Evolutionary conservation across 2,113 vertebrate species (phyloP).

Genomic region (Numenius arquata): DNA sequence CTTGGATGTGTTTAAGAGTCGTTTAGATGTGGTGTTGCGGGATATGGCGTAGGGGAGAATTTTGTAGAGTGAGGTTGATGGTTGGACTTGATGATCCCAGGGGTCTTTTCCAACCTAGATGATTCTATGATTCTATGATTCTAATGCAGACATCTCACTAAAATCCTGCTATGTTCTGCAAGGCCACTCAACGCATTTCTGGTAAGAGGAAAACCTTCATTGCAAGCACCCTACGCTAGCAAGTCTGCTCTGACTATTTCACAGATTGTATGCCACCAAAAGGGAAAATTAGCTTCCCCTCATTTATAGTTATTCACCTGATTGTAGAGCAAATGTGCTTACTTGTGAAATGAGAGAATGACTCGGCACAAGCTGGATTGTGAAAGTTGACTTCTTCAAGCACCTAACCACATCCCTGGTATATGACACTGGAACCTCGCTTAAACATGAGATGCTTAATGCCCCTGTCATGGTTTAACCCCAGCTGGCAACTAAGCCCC

Average conservation of each 20-base stretch:
- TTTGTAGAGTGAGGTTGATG: too few relatives aligned
- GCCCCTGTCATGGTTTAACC: too few relatives aligned
- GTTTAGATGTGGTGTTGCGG: too few relatives aligned
- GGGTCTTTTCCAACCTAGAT: too few relatives aligned
- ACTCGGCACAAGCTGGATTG: neutral
- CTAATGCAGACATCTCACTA: neutral
- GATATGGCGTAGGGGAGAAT: too few relatives aligned
- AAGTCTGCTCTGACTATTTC: neutral
- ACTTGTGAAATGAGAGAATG: neutral
- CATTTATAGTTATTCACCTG: neutral
- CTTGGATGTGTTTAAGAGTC: too few relatives aligned
- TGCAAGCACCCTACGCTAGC: neutral
- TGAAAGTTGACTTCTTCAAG: neutral
- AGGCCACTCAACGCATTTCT: neutral
- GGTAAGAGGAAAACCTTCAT: neutral
- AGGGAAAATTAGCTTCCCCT: neutral
- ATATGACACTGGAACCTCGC: neutral
- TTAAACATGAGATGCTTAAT: neutral
- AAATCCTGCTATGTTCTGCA: neutral
- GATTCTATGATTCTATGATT: too few relatives aligned
- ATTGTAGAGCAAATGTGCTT: neutral
- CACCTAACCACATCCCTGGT: neutral
- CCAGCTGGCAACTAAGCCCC: too few relatives aligned
- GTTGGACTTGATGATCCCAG: too few relatives aligned
- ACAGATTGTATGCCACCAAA: neutral